phyloP scores from a whole-genome alignment of 1,140 invertebrate genomes.

The Bilobella aurantiaca region DNA sequence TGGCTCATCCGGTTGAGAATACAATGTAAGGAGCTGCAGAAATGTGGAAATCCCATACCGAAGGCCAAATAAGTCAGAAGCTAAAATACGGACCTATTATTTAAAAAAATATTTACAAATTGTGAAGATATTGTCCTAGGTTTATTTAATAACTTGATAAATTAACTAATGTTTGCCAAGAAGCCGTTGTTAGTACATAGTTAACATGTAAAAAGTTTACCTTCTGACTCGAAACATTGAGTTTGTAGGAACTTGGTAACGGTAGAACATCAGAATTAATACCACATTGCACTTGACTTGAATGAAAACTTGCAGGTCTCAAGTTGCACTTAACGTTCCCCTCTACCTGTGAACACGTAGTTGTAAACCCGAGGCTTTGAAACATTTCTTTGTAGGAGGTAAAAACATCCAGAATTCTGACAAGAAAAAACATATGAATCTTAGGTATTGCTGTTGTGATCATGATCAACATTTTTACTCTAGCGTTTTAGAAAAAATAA shows the following conservation, averaged over 20 bases:
- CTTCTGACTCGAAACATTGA: slow-evolving; percentile 34
- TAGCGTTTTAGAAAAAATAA: too few species aligned
- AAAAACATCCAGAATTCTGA: slow-evolving; percentile 47
- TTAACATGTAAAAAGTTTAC: slow-evolving; percentile 11
- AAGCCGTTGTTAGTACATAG: not conserved
- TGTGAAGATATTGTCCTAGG: slow-evolving; percentile 7
- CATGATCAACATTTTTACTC: too few species aligned
- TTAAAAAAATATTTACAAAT: slow-evolving; percentile 25
- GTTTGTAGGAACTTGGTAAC: slow-evolving; percentile 27
- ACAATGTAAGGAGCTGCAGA: slow-evolving; percentile 50
- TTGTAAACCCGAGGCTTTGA: slow-evolving; percentile 34
- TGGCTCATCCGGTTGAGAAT: slow-evolving; percentile 39
- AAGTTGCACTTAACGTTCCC: slow-evolving; percentile 16
- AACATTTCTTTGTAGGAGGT: slow-evolving; percentile 35
- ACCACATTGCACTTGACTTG: slow-evolving; percentile 31
- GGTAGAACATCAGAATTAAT: slow-evolving; percentile 33
- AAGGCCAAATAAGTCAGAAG: slow-evolving; percentile 47
- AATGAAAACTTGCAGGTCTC: slow-evolving; percentile 22
- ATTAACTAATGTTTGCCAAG: too few species aligned
- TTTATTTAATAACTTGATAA: too few species aligned
- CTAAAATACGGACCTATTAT: slow-evolving; percentile 49
- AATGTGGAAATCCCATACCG: slow-evolving; percentile 54
- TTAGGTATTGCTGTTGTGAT: too few species aligned
- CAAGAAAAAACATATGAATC: slow-evolving; percentile 33
- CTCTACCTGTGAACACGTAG: slow-evolving; percentile 35